Base-by-base conservation (phyloP, 2,888 invertebrate species). In the Pharmacophagus antenor region DNA sequence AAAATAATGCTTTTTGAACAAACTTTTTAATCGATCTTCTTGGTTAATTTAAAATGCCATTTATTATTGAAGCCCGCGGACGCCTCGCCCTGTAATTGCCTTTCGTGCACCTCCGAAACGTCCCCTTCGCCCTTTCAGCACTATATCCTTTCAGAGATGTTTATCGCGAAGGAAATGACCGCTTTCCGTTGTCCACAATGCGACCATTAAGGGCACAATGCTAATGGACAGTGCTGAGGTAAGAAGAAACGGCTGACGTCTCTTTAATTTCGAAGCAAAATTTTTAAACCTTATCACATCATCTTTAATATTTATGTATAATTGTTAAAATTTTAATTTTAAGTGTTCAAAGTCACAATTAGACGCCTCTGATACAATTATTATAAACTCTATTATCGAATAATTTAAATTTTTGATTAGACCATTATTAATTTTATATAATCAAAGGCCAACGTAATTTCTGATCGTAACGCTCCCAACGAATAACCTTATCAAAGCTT, bases 151-250 rank as follows among this genome's bases (percentile, higher is more conserved):
- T 88, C 83, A 88, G 80, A 83, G 89, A 89, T 89, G 85, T 82
- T 85, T 89, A 89, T 89, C 89, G 84, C 76, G 75, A 77, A 89
- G 90, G 90, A 90, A 90, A 90, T 90, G 88, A 84, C 78, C 89
- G 87, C 82, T 90, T 90, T 89, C 90, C 90, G 89, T 81, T 85
- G 85, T 81, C 87, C 87, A 86, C 87, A 84, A 83, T 78, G 74
- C 75, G 70, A 68, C 86, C 90, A 90, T 90, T 90, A 88, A 82
- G 79, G 76, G 77, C 73, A 85, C 86, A 85, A 83, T 80, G 74
- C 82, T 85, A 89, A 89, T 89, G 88, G 88, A 80, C 84, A 74
- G 79, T 80, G 77, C 83, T 82, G 50, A 62, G 62, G 60, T 53
- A 58, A 62, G 63, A 63, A 48, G 53, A 62, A 56, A 54, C 37